Evolutionary conservation across 2,113 vertebrate species (phyloP).

Genomic region (Antigone vipio): DNA sequence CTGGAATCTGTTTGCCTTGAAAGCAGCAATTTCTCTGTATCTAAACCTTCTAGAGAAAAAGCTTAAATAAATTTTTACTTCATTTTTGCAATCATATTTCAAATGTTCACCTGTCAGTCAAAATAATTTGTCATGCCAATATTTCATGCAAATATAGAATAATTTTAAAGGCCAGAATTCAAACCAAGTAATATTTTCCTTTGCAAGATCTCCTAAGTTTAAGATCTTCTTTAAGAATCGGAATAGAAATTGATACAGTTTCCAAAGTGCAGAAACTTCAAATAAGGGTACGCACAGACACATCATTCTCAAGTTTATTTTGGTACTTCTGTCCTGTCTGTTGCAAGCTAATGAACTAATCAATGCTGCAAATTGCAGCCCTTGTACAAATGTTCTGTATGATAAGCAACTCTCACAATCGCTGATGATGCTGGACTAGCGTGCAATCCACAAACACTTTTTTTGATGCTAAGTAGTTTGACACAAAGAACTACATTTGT

Average conservation of each 20-base stretch:
- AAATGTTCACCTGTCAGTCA: neutral
- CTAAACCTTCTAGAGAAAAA: neutral
- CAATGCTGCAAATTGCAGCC: neutral
- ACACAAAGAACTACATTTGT: neutral
- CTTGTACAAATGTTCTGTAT: neutral
- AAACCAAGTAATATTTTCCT: neutral
- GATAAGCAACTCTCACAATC: neutral
- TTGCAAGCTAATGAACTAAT: neutral
- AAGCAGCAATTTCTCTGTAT: neutral
- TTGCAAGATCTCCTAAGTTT: neutral
- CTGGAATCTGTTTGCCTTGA: neutral
- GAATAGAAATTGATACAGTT: neutral
- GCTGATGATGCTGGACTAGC: neutral
- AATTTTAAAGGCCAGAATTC: neutral
- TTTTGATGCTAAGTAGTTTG: neutral
- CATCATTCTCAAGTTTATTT: neutral
- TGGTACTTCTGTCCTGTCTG: neutral
- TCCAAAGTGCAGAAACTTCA: neutral
- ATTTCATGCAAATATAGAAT: neutral
- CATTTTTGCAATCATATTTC: neutral
- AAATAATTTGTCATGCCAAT: neutral
- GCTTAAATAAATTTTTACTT: neutral
- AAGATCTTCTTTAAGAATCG: neutral
- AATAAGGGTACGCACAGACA: neutral
- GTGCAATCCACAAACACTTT: neutral